Evolutionary conservation across 2,797 vertebrate genomes (phyloP).

Genomic region (Hoplostethus mediterraneus): DNA sequence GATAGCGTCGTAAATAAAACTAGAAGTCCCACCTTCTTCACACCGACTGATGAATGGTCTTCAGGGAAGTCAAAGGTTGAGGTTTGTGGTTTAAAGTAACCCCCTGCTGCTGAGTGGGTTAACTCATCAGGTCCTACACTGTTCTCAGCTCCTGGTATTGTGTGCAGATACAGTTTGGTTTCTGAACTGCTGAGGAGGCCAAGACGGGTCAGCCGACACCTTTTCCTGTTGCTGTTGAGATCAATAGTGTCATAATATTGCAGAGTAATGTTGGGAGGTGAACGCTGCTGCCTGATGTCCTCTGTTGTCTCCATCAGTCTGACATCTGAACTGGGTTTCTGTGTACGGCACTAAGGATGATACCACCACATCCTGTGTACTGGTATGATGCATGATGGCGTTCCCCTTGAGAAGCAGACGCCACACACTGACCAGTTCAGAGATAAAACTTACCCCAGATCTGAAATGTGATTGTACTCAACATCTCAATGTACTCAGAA

Average conservation of each 20-base stretch:
- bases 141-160: too few species aligned
- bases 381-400: background rate
- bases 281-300: slow-evolving; percentile 17
- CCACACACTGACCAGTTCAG: background rate
- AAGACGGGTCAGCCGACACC: too few species aligned
- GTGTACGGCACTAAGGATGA: background rate
- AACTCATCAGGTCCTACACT: background rate
- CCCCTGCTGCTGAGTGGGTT: slow-evolving; percentile 27
- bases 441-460: background rate
- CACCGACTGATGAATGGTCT: background rate
- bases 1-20: too few species aligned
- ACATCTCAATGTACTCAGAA: background rate
- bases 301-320: background rate
- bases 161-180: too few species aligned
- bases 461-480: background rate
- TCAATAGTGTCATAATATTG: too few species aligned
- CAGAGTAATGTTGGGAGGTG: background rate
- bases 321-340: background rate
- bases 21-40: too few species aligned
- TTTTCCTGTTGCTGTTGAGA: too few species aligned
- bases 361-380: background rate
- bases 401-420: background rate
- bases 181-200: too few species aligned
- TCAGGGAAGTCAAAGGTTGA: slow-evolving; percentile 18
- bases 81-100: slow-evolving; percentile 22